A percentile compares a stretch with the other conserved stretches of the same genome.
phyloP scores from a whole-genome alignment of 2,113 vertebrate species.

The Lutjanus erythropterus region DNA sequence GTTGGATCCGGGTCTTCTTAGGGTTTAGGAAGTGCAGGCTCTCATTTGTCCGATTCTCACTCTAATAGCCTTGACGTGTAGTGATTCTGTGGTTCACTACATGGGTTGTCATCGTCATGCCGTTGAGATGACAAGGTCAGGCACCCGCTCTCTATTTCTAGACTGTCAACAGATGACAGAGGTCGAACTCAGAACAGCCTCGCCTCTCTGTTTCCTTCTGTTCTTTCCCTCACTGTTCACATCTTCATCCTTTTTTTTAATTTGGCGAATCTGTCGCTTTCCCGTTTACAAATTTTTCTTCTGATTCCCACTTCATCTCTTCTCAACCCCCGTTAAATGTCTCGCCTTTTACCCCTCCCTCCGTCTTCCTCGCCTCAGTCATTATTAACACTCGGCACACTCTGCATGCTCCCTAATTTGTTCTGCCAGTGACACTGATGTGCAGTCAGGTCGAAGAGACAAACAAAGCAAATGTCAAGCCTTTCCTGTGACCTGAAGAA shows the following conservation, averaged over 20 bases:
- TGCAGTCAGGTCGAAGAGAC: conserved; percentile 54
- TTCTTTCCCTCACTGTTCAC: conserved; percentile 5
- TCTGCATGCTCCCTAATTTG: conserved; percentile 54
- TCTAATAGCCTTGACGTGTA: conserved; percentile 40
- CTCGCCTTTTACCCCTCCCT: conserved; percentile 10
- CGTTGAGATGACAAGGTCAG: conserved; percentile 52
- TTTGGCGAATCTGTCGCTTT: neutral
- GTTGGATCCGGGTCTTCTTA: conserved; percentile 23
- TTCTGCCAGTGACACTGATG: conserved; percentile 54
- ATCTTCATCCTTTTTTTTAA: conserved; percentile 4
- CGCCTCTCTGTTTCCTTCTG: conserved; percentile 24
- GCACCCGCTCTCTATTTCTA: conserved; percentile 37
- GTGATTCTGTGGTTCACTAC: conserved; percentile 53
- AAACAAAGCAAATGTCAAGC: conserved; percentile 59
- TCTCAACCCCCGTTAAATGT: conserved; percentile 30
- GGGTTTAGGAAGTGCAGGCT: conserved; percentile 44
- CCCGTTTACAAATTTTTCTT: conserved; percentile 1
- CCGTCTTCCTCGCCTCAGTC: conserved; percentile 18
- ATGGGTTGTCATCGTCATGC: conserved; percentile 41
- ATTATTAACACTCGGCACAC: conserved; percentile 50
- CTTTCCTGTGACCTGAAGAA: conserved; percentile 54
- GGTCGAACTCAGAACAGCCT: conserved; percentile 27
- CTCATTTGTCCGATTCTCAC: conserved; percentile 65
- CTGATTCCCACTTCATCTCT: conserved; percentile 27
- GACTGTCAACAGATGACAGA: conserved; percentile 62